A percentile compares a stretch with the other conserved stretches of the same genome.
These are phyloP conservation scores for Leucania comma DNA, from an alignment of 2,888 invertebrate species.

Conservation along the genomic window DNA sequence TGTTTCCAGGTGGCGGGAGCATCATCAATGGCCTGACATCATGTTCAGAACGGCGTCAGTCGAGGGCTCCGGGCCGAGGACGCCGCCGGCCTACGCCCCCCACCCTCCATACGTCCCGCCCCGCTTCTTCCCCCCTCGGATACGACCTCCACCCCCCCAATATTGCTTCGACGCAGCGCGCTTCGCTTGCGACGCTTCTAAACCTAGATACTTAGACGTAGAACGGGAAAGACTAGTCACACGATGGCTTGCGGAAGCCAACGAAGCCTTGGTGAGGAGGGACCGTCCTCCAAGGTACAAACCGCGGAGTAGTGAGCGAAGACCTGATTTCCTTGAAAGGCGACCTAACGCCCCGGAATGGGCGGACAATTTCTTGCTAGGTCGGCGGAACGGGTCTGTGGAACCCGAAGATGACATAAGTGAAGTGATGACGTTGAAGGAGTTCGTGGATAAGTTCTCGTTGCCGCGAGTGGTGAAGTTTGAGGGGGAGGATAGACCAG, in stretches of 20 bases:
- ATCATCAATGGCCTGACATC: slow-evolving; percentile 86
- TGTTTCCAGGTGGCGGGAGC: slow-evolving; percentile 79
- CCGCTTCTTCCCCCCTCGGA: slow-evolving; percentile 86
- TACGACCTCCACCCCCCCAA: slow-evolving; percentile 87
- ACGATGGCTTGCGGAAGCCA: slow-evolving; percentile 88
- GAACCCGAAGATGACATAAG: slow-evolving; percentile 86
- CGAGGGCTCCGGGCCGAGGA: slow-evolving; percentile 88
- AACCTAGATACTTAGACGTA: slow-evolving; percentile 87
- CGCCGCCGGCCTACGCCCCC: slow-evolving; percentile 89
- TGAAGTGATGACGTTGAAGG: slow-evolving; percentile 89
- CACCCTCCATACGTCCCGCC: slow-evolving; percentile 86
- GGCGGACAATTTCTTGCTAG: slow-evolving; percentile 86
- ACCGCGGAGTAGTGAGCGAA: slow-evolving; percentile 86
- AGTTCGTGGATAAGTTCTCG: slow-evolving; percentile 92
- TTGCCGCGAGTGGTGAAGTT: slow-evolving; percentile 91
- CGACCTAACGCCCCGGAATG: slow-evolving; percentile 83
- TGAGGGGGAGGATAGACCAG: slow-evolving; percentile 90
- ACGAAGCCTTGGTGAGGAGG: slow-evolving; percentile 85
- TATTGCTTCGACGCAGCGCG: slow-evolving; percentile 90
- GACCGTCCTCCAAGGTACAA: slow-evolving; percentile 87
- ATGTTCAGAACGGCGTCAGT: slow-evolving; percentile 90
- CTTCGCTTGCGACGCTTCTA: slow-evolving; percentile 88
- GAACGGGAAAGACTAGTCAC: slow-evolving; percentile 88
- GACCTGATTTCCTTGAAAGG: slow-evolving; percentile 85
- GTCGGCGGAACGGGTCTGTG: slow-evolving; percentile 83